These are phyloP conservation scores for Rhyacichthys aspro DNA, from an alignment of 2,797 vertebrate species.

Conservation along the genomic window DNA sequence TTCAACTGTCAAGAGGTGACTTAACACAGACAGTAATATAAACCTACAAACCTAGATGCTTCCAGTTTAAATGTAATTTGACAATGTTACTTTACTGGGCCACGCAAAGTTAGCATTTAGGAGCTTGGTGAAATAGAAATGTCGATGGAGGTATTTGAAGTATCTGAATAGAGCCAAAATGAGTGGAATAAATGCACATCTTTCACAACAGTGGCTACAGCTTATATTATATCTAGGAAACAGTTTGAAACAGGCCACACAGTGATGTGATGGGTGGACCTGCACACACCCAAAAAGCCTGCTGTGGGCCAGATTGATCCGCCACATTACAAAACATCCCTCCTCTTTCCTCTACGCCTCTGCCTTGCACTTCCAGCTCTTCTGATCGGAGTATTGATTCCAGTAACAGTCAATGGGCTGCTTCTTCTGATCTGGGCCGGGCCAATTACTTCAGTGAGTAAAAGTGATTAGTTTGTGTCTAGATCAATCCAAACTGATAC, in stretches of 20 bases:
- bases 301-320: slow-evolving; percentile 61
- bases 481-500: slow-evolving; percentile 94
- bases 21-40: too few relatives aligned
- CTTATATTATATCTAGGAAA: background rate
- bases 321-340: slow-evolving; percentile 64
- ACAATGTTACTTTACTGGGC: too few relatives aligned
- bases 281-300: slow-evolving; percentile 40
- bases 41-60: too few relatives aligned
- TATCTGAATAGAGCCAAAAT: too few relatives aligned
- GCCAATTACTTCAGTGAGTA: slow-evolving; percentile 99
- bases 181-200: too few relatives aligned
- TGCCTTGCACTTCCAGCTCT: slow-evolving; percentile 73
- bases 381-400: slow-evolving; percentile 95
- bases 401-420: slow-evolving; percentile 89
- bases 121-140: too few relatives aligned
- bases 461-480: slow-evolving; percentile 98
- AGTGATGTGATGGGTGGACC: slow-evolving; percentile 39
- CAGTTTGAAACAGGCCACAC: slow-evolving; percentile 12
- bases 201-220: too few relatives aligned
- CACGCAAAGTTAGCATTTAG: too few relatives aligned
- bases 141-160: too few relatives aligned
- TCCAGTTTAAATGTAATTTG: too few relatives aligned
- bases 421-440: slow-evolving; percentile 95
- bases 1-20: too few relatives aligned
- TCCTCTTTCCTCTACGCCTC: slow-evolving; percentile 54